A percentile compares a stretch with the other conserved stretches of the same genome.
phyloP scores from a whole-genome alignment of 2,113 vertebrate species.

The Pipra filicauda region DNA sequence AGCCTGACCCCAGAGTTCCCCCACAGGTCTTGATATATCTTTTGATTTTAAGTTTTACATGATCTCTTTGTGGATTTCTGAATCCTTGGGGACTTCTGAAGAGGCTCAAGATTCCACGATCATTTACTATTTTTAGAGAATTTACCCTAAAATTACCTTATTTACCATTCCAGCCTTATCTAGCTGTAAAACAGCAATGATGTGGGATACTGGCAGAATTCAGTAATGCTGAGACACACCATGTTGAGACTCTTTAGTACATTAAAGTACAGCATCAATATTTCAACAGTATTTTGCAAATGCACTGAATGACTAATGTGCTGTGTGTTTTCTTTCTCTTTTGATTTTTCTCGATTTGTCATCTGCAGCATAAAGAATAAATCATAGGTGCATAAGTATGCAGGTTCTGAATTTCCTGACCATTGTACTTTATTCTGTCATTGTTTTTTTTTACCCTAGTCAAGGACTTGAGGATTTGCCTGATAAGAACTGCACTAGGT shows the following conservation, averaged over 20 bases:
- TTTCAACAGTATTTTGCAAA: slow-evolving; percentile 23
- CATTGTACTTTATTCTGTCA: neutral
- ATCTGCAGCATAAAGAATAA: neutral
- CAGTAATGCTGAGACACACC: neutral
- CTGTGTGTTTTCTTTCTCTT: neutral
- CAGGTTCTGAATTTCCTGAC: neutral
- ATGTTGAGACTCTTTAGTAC: neutral
- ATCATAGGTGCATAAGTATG: neutral
- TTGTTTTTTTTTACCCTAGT: neutral
- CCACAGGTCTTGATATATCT: neutral
- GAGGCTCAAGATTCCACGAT: neutral
- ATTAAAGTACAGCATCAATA: neutral
- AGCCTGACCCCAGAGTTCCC: neutral
- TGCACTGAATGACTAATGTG: neutral
- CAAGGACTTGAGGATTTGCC: neutral
- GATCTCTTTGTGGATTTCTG: neutral
- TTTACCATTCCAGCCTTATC: neutral
- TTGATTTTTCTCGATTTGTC: slow-evolving; percentile 26
- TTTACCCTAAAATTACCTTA: neutral
- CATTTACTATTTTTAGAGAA: neutral
- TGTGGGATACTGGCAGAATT: neutral
- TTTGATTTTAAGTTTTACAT: neutral
- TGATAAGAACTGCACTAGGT: neutral
- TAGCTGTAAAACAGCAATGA: neutral
- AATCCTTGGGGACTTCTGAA: neutral